A percentile compares a stretch with the other conserved stretches of the same genome.
Evolutionary conservation across 1,140 invertebrate genomes (phyloP).

Genomic region (Acarapis woodi): DNA sequence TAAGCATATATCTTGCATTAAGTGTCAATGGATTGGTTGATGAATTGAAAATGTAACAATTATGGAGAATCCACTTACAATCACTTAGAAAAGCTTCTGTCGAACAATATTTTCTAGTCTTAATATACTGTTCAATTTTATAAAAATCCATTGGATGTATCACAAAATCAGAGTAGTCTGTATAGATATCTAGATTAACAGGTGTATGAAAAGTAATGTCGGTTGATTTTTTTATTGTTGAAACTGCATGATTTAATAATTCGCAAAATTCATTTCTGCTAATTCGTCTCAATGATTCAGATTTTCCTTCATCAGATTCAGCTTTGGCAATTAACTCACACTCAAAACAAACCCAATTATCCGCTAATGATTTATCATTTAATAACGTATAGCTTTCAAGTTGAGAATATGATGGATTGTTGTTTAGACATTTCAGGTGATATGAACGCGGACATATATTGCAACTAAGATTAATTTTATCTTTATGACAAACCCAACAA

Average conservation of each 20-base stretch:
- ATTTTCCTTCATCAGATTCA: slow-evolving; percentile 37
- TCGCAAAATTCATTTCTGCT: slow-evolving; percentile 36
- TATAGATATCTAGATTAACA: slow-evolving; percentile 32
- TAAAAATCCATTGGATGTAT: slow-evolving; percentile 54
- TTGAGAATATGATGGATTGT: slow-evolving; percentile 10
- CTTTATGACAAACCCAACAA: slow-evolving; percentile 50
- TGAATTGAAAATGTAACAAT: slow-evolving; percentile 58
- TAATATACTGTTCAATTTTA: slow-evolving; percentile 40
- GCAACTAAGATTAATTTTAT: slow-evolving; percentile 29
- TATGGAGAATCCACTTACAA: slow-evolving; percentile 70
- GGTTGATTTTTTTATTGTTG: slow-evolving; percentile 27
- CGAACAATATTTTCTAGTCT: slow-evolving; percentile 44
- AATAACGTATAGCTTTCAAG: background rate
- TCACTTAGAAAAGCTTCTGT: slow-evolving; percentile 63
- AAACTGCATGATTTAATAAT: slow-evolving; percentile 37
- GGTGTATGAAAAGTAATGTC: slow-evolving; percentile 30
- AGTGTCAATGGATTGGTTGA: slow-evolving; percentile 15
- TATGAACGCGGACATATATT: slow-evolving; percentile 53
- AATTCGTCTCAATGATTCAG: slow-evolving; percentile 35
- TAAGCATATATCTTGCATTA: slow-evolving; percentile 43
- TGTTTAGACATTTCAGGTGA: slow-evolving; percentile 40
- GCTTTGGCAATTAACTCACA: slow-evolving; percentile 44
- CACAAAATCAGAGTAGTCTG: slow-evolving; percentile 44
- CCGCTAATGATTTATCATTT: background rate
- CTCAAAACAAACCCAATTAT: slow-evolving; percentile 51